Conservation (phyloP, 2,888 invertebrate species). For the Sinohyriopsis cumingii region DNA sequence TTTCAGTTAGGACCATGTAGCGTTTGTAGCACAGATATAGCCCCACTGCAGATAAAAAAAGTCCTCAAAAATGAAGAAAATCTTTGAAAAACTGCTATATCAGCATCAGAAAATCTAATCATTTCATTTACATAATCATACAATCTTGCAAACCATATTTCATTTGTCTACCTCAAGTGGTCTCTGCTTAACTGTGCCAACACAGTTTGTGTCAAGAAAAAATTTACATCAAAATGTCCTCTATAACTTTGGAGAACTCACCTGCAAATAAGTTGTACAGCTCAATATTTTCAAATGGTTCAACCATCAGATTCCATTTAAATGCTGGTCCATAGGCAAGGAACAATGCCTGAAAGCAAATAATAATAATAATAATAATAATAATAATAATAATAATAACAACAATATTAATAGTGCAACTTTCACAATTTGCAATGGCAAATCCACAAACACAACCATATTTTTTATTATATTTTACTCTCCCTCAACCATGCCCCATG, state of each 20-base stretch:
- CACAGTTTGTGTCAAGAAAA: background rate
- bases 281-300: slow-evolving; percentile 73
- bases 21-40: no score
- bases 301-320: slow-evolving; percentile 53
- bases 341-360: slow-evolving; percentile 64
- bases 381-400: background rate
- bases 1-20: no score
- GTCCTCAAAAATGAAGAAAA: no score
- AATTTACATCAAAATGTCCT: background rate
- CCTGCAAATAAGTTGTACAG: slow-evolving; percentile 72
- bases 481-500: no score
- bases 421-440: background rate
- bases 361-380: slow-evolving; percentile 1
- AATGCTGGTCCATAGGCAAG: slow-evolving; percentile 72
- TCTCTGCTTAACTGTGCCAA: background rate
- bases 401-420: background rate
- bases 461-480: no score
- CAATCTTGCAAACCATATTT: no score
- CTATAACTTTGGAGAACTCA: slow-evolving; percentile 22
- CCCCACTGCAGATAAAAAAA: no score
- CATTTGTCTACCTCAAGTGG: no score
- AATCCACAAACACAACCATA: no score
- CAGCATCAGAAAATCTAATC: no score
- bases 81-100: no score
- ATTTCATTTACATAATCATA: no score